A percentile compares a stretch with the other conserved stretches of the same genome.
Evolutionary conservation across 2,797 vertebrate species (phyloP).

Genomic region (Myotis findleyi): DNA sequence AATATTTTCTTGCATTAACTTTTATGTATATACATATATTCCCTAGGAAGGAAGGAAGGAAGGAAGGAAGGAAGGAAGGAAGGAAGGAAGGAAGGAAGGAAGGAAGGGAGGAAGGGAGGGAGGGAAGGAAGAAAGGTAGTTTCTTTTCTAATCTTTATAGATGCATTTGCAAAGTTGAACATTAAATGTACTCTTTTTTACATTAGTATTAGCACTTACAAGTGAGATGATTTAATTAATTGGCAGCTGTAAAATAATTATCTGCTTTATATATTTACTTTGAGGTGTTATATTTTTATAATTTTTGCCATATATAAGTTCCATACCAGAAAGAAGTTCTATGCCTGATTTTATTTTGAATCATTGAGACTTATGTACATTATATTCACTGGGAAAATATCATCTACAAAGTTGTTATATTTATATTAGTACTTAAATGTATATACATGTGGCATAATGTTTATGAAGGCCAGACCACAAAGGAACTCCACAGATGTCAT

Average conservation of each 20-base stretch:
- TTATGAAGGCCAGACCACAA: constrained; percentile 51
- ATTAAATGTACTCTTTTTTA: background rate
- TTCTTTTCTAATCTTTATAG: constrained; percentile 28
- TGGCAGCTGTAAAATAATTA: constrained; percentile 14
- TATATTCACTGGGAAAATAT: constrained; percentile 43
- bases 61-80: too few relatives aligned
- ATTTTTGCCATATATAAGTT: constrained; percentile 7
- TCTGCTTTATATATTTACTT: background rate
- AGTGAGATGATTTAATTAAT: background rate
- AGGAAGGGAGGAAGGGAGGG: too few relatives aligned
- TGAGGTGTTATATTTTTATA: background rate
- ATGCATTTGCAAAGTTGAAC: background rate
- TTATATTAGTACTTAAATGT: constrained; percentile 55
- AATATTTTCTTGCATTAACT: constrained; percentile 40
- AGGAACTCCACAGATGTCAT: background rate
- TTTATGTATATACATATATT: background rate
- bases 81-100: too few relatives aligned
- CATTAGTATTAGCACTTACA: background rate
- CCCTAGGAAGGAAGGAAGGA: background rate
- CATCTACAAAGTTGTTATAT: constrained; percentile 54
- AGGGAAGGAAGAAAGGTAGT: background rate
- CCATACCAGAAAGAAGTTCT: constrained; percentile 23
- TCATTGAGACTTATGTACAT: constrained; percentile 60
- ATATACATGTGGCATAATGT: constrained; percentile 21
- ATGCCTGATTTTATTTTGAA: constrained; percentile 63